Evolutionary conservation across 2,797 vertebrate genomes (phyloP).

Genomic region (Euthynnus affinis): DNA sequence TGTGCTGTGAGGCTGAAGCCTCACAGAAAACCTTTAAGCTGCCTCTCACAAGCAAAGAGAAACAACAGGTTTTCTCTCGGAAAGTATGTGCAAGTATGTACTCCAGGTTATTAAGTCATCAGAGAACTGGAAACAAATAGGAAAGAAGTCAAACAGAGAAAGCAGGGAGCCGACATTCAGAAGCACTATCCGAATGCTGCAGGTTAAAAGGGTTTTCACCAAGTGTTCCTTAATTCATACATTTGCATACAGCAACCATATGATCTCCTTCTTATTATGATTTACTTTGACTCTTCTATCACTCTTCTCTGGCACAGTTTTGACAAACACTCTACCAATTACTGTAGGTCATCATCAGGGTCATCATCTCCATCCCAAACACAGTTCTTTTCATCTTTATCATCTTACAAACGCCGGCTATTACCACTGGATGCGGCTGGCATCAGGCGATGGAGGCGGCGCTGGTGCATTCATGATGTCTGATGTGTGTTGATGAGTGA

Average conservation of each 20-base stretch:
- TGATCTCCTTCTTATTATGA: conserved; percentile 29
- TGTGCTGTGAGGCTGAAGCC: conserved; percentile 67
- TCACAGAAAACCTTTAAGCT: conserved; percentile 53
- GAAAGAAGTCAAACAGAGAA: conserved; percentile 18
- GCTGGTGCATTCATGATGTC: conserved; percentile 68
- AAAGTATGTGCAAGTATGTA: conserved; percentile 6
- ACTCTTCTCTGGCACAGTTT: conserved; percentile 34
- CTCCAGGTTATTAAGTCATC: conserved; percentile 22
- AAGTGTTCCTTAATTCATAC: conserved; percentile 11
- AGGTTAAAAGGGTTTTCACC: neutral
- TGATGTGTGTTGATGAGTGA: conserved; percentile 80
- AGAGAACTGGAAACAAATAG: conserved; percentile 29
- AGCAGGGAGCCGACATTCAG: conserved; percentile 10
- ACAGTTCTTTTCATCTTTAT: conserved; percentile 63
- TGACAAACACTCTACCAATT: conserved; percentile 69
- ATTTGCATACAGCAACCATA: conserved; percentile 23
- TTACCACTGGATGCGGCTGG: conserved; percentile 64
- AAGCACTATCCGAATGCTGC: neutral
- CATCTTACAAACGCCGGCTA: conserved; percentile 69
- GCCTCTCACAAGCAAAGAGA: conserved; percentile 39
- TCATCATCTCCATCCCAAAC: conserved; percentile 70
- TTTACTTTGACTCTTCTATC: conserved; percentile 30
- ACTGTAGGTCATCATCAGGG: conserved; percentile 69
- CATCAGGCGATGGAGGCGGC: conserved; percentile 60
- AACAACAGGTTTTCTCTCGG: conserved; percentile 34